phyloP scores from a whole-genome alignment of 2,888 invertebrate genomes.

The Halocaridina rubra region DNA sequence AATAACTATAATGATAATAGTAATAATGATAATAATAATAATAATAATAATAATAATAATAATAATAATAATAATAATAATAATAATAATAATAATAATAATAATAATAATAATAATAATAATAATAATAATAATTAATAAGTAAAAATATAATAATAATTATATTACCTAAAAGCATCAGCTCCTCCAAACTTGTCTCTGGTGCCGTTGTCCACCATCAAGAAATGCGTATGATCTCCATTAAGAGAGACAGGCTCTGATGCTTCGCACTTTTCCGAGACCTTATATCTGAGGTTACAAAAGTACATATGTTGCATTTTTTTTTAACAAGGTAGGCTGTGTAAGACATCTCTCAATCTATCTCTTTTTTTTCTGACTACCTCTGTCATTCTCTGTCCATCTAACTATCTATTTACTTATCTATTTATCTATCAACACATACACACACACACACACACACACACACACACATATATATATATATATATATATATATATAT shows the following conservation, averaged over 20 bases:
- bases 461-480: not conserved
- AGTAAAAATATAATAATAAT: too few species aligned
- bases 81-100: not conserved
- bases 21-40: too few species aligned
- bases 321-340: too few species aligned
- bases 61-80: not conserved
- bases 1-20: not conserved
- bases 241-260: conserved; percentile 67
- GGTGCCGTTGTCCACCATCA: conserved; percentile 68
- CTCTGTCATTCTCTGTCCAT: too few species aligned
- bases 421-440: not conserved
- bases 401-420: too few species aligned
- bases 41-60: not conserved
- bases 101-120: not conserved
- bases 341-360: too few species aligned
- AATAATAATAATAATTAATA: not conserved
- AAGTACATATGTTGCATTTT: too few species aligned
- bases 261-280: conserved; percentile 67
- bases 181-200: conserved; percentile 61
- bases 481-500: not conserved
- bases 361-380: too few species aligned
- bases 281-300: conserved; percentile 67
- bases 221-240: conserved; percentile 70
- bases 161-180: conserved; percentile 63
- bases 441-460: not conserved